A percentile compares a stretch with the other conserved stretches of the same genome.
Conservation (phyloP, 2,888 invertebrate species). For the Zonitis immaculata region DNA sequence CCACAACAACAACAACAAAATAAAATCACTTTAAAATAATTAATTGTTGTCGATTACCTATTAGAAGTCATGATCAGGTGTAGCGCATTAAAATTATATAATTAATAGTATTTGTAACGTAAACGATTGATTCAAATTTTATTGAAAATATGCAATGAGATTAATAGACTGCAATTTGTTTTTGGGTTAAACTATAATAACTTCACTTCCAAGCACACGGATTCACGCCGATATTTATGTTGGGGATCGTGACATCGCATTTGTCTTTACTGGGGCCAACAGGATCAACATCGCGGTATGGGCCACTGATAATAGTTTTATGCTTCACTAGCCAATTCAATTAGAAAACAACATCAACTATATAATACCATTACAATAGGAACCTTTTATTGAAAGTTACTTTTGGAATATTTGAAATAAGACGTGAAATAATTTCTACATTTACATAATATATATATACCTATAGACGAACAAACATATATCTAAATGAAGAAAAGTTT, state of each 20-base stretch:
- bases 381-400: not conserved
- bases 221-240: constrained; percentile 43
- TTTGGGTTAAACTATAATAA: constrained; percentile 43
- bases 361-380: constrained; percentile 6
- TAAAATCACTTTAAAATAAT: constrained; percentile 29
- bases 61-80: constrained; percentile 20
- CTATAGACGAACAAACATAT: constrained; percentile 11
- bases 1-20: constrained; percentile 39
- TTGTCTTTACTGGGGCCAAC: constrained; percentile 40
- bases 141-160: constrained; percentile 36
- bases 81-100: constrained; percentile 3
- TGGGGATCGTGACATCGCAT: constrained; percentile 44
- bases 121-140: constrained; percentile 4
- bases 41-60: constrained; percentile 21
- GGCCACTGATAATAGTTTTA: constrained; percentile 33
- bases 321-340: constrained; percentile 34
- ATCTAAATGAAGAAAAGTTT: constrained; percentile 8
- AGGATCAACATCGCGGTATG: constrained; percentile 28
- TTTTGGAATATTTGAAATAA: no score
- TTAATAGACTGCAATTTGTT: constrained; percentile 43
- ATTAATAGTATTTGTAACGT: constrained; percentile 2
- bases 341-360: constrained; percentile 29
- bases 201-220: constrained; percentile 39
- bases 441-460: no score
- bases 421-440: no score